Conservation (phyloP, 2,888 invertebrate genomes). For the Temnothorax unifasciatus region DNA sequence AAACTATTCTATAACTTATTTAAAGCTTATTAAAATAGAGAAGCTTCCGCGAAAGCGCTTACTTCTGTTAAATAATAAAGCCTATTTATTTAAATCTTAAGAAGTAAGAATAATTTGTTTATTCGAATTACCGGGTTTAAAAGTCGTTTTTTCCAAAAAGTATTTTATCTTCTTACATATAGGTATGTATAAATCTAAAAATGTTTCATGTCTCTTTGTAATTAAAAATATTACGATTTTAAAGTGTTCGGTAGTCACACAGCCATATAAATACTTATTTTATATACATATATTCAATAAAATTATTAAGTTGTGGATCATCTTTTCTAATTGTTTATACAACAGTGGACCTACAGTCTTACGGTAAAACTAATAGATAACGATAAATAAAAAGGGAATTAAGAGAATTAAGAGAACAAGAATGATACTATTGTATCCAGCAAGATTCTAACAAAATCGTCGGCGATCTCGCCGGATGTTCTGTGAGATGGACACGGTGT, state of each 20-base stretch:
- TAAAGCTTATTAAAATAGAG: conserved; percentile 19
- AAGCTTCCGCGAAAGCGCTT: not conserved
- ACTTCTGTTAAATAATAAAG: conserved; percentile 21
- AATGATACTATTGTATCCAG: not conserved
- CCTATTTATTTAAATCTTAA: not conserved
- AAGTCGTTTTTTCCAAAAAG: not conserved
- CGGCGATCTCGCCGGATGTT: conserved; percentile 58
- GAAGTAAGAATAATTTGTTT: conserved; percentile 21
- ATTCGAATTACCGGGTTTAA: not conserved
- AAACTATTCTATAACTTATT: conserved; percentile 8
- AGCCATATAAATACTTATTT: not conserved
- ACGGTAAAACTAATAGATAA: not conserved
- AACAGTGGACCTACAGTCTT: not conserved
- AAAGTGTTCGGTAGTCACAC: not conserved
- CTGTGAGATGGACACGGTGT: conserved; percentile 39
- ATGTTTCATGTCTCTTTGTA: not conserved
- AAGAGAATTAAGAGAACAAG: not conserved
- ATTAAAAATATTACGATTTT: not conserved
- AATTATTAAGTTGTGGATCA: not conserved
- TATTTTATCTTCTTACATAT: conserved; percentile 1
- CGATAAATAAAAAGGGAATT: not conserved
- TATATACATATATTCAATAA: not conserved
- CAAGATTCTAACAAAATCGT: not conserved
- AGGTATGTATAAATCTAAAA: not conserved
- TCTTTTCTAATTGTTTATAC: not conserved